Evolutionary conservation across 1,140 invertebrate species (phyloP).

Genomic region (Danaus plexippus): DNA sequence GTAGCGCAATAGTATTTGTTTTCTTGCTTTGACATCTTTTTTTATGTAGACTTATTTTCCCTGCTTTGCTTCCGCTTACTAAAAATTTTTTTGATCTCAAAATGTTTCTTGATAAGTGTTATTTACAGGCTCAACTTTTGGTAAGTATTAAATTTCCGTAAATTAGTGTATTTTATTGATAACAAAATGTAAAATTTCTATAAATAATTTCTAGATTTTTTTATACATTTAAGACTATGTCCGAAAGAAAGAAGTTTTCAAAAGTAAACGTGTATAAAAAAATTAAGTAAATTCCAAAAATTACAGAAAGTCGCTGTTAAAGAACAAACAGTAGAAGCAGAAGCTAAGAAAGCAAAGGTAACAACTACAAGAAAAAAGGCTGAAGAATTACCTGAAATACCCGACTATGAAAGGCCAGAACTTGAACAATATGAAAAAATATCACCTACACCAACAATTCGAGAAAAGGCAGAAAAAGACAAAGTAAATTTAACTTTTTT

Average conservation of each 20-base stretch:
- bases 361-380: constrained; percentile 67
- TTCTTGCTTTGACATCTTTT: constrained; percentile 8
- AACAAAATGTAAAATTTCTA: too few relatives aligned
- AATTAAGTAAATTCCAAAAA: too few relatives aligned
- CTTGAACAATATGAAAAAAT: constrained; percentile 74
- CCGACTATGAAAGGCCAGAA: constrained; percentile 76
- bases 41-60: constrained; percentile 34
- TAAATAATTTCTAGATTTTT: too few relatives aligned
- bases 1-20: constrained; percentile 2
- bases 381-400: constrained; percentile 81
- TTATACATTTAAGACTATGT: too few relatives aligned
- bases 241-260: too few relatives aligned
- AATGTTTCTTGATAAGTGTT: constrained; percentile 3
- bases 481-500: constrained; percentile 27
- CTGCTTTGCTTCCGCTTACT: constrained; percentile 43
- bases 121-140: background rate
- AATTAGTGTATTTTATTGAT: too few relatives aligned
- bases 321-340: constrained; percentile 56
- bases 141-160: too few relatives aligned
- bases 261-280: too few relatives aligned
- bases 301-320: constrained; percentile 64
- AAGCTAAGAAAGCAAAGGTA: constrained; percentile 60
- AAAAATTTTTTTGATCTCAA: constrained; percentile 10
- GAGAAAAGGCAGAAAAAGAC: constrained; percentile 62
- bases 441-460: constrained; percentile 45